Percentiles rank a stretch among this genome's conserved stretches.
phyloP scores from a whole-genome alignment of 2,888 invertebrate genomes.

The Sinohyriopsis cumingii region DNA sequence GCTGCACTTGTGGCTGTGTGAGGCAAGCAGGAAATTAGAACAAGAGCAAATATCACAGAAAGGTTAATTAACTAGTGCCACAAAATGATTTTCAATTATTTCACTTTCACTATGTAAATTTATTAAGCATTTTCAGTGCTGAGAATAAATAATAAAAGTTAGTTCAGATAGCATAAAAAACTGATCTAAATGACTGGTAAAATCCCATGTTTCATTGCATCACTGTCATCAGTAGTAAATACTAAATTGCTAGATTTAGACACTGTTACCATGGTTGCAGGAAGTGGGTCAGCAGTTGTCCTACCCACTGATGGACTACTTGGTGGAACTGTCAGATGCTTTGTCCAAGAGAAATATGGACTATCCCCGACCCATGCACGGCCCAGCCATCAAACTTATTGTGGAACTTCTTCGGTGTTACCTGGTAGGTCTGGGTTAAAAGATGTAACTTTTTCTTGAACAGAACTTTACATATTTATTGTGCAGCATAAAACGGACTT shows the following conservation, averaged over 20 bases:
- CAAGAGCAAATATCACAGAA: too few relatives aligned
- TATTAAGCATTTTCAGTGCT: too few relatives aligned
- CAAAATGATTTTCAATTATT: too few relatives aligned
- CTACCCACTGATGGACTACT: slow-evolving; percentile 42
- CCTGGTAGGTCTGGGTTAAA: slow-evolving; percentile 32
- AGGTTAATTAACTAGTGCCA: too few relatives aligned
- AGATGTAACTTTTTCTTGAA: too few relatives aligned
- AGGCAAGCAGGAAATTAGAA: too few relatives aligned
- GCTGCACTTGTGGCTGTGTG: too few relatives aligned
- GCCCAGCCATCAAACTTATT: slow-evolving; percentile 48
- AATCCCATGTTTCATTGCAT: not conserved
- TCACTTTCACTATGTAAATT: too few relatives aligned
- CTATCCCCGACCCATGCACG: slow-evolving; percentile 41
- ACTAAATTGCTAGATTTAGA: not conserved
- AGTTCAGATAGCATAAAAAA: not conserved
- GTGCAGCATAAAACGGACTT: not conserved
- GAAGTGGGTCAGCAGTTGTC: slow-evolving; percentile 47
- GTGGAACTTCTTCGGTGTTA: slow-evolving; percentile 49
- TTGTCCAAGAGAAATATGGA: slow-evolving; percentile 36
- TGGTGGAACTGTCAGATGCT: slow-evolving; percentile 44
- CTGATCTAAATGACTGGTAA: not conserved
- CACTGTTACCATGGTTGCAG: slow-evolving; percentile 27
- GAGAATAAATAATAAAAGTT: too few relatives aligned
- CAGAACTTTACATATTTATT: not conserved
- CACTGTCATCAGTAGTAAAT: too few relatives aligned